A percentile compares a stretch with the other conserved stretches of the same genome.
These are phyloP conservation scores for Motacilla tschutschensis DNA, from an alignment of 2,113 vertebrate species.

Conservation along the genomic window DNA sequence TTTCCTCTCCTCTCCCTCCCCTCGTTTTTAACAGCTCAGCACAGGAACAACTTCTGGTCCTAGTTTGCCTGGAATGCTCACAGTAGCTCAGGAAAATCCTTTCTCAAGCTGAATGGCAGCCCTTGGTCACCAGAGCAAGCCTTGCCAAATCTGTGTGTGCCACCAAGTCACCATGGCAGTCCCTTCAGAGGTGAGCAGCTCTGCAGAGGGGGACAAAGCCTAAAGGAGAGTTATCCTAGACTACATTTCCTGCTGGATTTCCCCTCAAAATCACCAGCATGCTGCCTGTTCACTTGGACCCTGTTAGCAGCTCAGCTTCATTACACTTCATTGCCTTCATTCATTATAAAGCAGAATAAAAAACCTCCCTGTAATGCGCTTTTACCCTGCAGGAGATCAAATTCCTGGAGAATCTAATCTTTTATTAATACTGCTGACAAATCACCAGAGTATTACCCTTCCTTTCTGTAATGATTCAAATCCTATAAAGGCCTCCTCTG, in stretches of 20 bases:
- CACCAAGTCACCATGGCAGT: neutral
- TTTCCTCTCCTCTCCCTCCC: neutral
- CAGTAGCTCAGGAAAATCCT: neutral
- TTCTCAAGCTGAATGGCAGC: neutral
- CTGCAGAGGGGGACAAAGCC: neutral
- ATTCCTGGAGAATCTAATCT: slow-evolving; percentile 69
- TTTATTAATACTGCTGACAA: slow-evolving; percentile 69
- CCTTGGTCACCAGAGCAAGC: neutral
- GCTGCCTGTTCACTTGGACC: neutral
- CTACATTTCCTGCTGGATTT: neutral
- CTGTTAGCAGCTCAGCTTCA: slow-evolving; percentile 16
- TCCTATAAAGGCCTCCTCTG: slow-evolving; percentile 34
- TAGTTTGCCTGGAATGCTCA: neutral
- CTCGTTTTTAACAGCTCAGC: neutral
- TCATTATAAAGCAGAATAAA: slow-evolving; percentile 60
- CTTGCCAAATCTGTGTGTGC: neutral
- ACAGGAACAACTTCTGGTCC: neutral
- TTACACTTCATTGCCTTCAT: slow-evolving; percentile 43
- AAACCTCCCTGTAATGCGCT: slow-evolving; percentile 35
- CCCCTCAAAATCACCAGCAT: neutral
- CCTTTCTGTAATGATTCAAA: slow-evolving; percentile 41
- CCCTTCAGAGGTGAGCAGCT: neutral
- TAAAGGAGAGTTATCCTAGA: neutral
- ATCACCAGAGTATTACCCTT: slow-evolving; percentile 57
- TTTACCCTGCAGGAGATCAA: slow-evolving; percentile 47